Conservation (phyloP, 1,140 invertebrate genomes). For the Telenomus remus region DNA sequence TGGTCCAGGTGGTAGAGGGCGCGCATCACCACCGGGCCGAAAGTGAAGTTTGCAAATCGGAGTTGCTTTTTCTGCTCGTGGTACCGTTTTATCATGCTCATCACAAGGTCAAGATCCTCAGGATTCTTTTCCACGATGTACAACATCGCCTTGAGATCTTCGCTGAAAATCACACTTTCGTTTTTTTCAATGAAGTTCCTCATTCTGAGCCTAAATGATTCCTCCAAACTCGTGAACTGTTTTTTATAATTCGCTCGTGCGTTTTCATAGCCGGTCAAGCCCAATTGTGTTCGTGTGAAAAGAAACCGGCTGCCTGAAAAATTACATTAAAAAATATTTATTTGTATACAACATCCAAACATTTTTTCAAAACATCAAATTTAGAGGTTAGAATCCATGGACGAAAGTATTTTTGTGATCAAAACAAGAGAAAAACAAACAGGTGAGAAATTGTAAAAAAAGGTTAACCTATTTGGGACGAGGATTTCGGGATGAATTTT, state of each 20-base stretch:
- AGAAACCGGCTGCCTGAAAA: slow-evolving; percentile 64
- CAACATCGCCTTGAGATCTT: slow-evolving; percentile 89
- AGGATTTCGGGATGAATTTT: too few species aligned
- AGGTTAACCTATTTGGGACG: too few species aligned
- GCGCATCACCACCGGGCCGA: slow-evolving; percentile 90
- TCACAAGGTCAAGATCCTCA: slow-evolving; percentile 80
- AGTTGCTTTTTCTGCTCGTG: slow-evolving; percentile 82
- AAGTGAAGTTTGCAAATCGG: slow-evolving; percentile 85
- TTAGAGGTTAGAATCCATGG: not conserved
- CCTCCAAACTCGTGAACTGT: slow-evolving; percentile 78
- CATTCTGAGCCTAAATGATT: slow-evolving; percentile 83
- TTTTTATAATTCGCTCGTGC: slow-evolving; percentile 74
- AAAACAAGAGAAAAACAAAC: too few species aligned
- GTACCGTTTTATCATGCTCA: slow-evolving; percentile 83
- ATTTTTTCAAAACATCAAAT: not conserved
- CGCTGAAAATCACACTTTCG: slow-evolving; percentile 85
- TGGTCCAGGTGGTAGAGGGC: slow-evolving; percentile 83
- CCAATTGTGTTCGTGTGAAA: slow-evolving; percentile 77
- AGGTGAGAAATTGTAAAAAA: too few species aligned
- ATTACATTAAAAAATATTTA: slow-evolving; percentile 1
- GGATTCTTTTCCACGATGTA: slow-evolving; percentile 79
- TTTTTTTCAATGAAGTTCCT: slow-evolving; percentile 76
- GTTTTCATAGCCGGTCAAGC: slow-evolving; percentile 78
- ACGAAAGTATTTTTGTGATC: not conserved
- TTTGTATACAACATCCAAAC: too few species aligned